These are phyloP conservation scores for Diaperis boleti DNA, from an alignment of 2,888 invertebrate species.

Conservation along the genomic window DNA sequence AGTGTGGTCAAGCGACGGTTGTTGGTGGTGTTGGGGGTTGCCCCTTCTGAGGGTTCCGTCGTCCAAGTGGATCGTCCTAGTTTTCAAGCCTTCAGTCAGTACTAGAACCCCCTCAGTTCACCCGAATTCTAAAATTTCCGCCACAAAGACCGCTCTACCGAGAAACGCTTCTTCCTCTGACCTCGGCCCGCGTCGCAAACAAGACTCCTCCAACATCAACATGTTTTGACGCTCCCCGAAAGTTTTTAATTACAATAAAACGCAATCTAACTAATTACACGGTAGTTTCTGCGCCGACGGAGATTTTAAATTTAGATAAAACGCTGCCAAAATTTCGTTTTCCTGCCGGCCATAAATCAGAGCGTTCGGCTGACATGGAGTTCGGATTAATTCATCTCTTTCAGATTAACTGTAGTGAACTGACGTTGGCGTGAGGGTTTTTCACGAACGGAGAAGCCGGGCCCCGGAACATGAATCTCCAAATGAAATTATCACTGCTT, in stretches of 20 bases:
- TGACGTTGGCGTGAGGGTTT: constrained; percentile 62
- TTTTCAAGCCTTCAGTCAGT: no score
- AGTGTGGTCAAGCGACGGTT: no score
- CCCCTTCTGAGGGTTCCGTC: no score
- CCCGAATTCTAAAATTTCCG: no score
- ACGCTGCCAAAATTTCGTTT: constrained; percentile 67
- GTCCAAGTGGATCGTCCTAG: no score
- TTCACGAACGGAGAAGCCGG: constrained; percentile 45
- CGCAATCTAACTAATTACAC: constrained; percentile 65
- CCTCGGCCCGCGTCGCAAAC: constrained; percentile 39
- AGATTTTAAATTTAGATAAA: constrained; percentile 68
- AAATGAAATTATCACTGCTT: constrained; percentile 51
- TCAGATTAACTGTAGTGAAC: constrained; percentile 66
- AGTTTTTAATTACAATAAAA: constrained; percentile 66
- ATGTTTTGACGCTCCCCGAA: constrained; percentile 55
- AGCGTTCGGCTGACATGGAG: constrained; percentile 64
- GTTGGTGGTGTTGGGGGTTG: no score
- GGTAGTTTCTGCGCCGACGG: constrained; percentile 61
- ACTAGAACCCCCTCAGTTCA: no score
- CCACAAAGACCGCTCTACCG: no score
- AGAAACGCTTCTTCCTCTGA: constrained; percentile 41
- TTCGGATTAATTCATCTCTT: constrained; percentile 68
- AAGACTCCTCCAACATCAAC: constrained; percentile 46
- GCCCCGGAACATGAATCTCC: constrained; percentile 47
- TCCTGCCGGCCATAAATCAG: constrained; percentile 65